A percentile compares a stretch with the other conserved stretches of the same genome.
phyloP scores from a whole-genome alignment of 2,113 vertebrate genomes.

The Archocentrus centrarchus region DNA sequence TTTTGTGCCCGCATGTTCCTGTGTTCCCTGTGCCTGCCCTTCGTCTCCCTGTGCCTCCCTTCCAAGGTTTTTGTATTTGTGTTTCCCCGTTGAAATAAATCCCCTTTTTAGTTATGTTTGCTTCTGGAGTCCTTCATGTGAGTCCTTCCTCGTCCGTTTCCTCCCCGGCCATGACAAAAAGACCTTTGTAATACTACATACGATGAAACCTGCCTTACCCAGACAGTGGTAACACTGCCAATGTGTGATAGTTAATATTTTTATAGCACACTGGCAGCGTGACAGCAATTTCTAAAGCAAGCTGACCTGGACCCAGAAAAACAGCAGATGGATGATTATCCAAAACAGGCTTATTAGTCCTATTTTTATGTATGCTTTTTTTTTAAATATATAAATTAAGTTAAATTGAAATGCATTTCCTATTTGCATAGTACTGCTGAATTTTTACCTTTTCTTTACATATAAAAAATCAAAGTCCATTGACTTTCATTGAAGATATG shows the following conservation, averaged over 20 bases:
- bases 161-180: too few species aligned
- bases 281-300: background rate
- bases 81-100: too few species aligned
- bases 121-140: too few species aligned
- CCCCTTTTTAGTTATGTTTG: too few species aligned
- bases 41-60: too few species aligned
- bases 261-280: background rate
- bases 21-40: too few species aligned
- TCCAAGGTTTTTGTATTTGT: too few species aligned
- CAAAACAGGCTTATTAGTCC: background rate
- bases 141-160: too few species aligned
- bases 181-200: background rate
- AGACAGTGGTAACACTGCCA: background rate
- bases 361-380: background rate
- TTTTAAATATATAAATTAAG: background rate
- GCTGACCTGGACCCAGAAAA: background rate
- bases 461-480: background rate
- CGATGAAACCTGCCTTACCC: background rate
- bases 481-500: background rate
- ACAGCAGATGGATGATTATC: background rate
- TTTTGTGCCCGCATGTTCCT: too few species aligned
- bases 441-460: background rate
- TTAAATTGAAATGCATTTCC: background rate
- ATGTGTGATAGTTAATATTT: background rate
- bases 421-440: background rate